Base-by-base conservation (phyloP, 2,113 vertebrate genomes). In the Myiozetetes cayanensis region DNA sequence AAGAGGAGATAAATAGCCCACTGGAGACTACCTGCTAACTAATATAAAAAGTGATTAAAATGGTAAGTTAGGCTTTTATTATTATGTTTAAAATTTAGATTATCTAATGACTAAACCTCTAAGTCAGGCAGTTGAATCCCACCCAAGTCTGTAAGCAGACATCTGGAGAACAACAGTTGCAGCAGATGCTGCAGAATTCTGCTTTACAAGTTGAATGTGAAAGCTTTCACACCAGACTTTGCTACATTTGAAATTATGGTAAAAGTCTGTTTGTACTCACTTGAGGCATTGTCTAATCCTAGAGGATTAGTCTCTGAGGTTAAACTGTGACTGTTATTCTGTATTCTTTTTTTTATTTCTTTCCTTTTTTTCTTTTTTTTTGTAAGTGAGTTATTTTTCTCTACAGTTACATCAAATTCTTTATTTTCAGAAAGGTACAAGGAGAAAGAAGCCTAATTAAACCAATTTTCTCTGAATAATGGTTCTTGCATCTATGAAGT, bases 271-370 rank as follows among this genome's bases (percentile, higher is more conserved):
- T 77, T 58, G 14, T n/a, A 28, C 0, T 20, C n/a, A 2, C 8
- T 62, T 61, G 21, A 78, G 39, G 7, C 9, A 56, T n/a, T 76
- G 15, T 39, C 28, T 74, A 23, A 62, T 52, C 4, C 6, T 59
- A 8, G 10, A 62, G 30, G n/a, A n/a, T n/a, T 37, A 56, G 47
- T 33, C 18, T 74, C 52, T 52, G 22, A 89, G 58, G 12, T 82
- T 47, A 74, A 43, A 31, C 5, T 8, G 8, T 7, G 10, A 66
- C 9, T 28, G 9, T 41, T 73, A 17, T 39, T 52, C 47, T 0
- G 0, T 58, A 6, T 50, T 37, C 0, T 33, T 39, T 20, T 20
- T 21, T 35, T 3, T 33, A 15, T 53, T 18, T 31, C 17, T 12
- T 12, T 24, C 12, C 16, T 63, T 4, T 31, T 50, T 47, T 17